Base-by-base conservation (phyloP, 1,140 invertebrate genomes). In the Caenorhabditis brenneri region DNA sequence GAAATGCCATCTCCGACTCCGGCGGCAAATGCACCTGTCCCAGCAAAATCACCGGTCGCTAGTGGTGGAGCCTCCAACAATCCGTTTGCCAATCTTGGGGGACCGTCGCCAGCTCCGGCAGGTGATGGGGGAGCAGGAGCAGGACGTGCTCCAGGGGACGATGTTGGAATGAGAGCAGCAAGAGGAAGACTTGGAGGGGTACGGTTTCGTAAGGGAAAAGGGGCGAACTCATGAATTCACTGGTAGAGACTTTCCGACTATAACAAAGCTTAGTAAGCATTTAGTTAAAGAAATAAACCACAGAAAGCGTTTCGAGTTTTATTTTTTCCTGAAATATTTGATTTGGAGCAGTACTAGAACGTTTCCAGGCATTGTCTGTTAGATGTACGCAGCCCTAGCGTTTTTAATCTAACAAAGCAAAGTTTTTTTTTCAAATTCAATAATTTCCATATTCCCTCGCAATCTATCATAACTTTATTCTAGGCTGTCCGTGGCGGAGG, bases 121-220 rank as follows among this genome's bases (percentile, higher is more conserved):
- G 19, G 2, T 27, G 29, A 83, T 55, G 78, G 12, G 12, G 39
- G 39, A 42, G 39, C 5, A 27, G 53, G 65, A 31, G 33, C 82
- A 6, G 48, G 51, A 80, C 27, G 29, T 19, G 3, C 36, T 74
- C 65, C 65, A 42, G n/a, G 10, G 10, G 65, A 65, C 16, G 82
- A 83, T 65, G 82, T 83, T 33, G 69, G 58, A 42, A 83, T 85
- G 36, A 53, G 84, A 48, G 84, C 79, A 22, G 79, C 84, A n/a
- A 81, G 58, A 49, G 84, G 84, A 48, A 48, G 24, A 39, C 80
- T 85, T 48, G 84, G 84, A 81, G 84, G 84, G 49, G 84, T 85
- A 39, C 27, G 58, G 19, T 51, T 46, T 49, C 16, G n/a, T n/a
- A 9, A 79, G 16, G 55, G 0, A n/a, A 39, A 12, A 22, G 4